Percentiles rank a stretch among this genome's conserved stretches.
Conservation (phyloP, 1,140 invertebrate genomes). For the Cherax destructor region DNA sequence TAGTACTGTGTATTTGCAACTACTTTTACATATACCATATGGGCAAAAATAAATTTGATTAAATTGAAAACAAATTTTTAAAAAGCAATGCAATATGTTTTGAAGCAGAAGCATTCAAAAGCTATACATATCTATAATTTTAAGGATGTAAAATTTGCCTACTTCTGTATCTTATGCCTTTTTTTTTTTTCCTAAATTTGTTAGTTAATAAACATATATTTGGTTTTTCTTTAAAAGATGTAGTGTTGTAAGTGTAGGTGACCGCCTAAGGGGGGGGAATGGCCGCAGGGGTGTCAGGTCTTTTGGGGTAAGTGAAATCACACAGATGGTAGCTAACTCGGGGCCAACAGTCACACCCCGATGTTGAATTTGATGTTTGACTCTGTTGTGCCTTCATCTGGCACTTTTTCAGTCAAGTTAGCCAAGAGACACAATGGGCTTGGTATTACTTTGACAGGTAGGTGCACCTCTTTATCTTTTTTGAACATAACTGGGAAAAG, state of each 20-base stretch:
- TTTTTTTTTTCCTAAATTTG: no score
- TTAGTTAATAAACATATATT: background rate
- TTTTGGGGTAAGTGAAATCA: constrained; percentile 78
- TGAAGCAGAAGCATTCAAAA: no score
- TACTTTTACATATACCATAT: no score
- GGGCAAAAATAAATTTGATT: no score
- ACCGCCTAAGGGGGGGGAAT: constrained; percentile 89
- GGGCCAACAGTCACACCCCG: constrained; percentile 77
- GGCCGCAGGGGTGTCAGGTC: constrained; percentile 78
- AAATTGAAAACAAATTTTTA: no score
- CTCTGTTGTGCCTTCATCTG: constrained; percentile 91
- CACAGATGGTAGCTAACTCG: constrained; percentile 76
- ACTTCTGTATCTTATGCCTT: no score
- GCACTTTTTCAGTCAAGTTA: constrained; percentile 92
- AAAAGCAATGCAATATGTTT: no score
- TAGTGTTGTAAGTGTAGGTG: constrained; percentile 87
- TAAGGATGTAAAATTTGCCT: no score
- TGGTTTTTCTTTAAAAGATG: constrained; percentile 76
- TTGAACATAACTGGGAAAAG: no score
- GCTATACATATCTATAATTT: no score
- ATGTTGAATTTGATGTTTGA: constrained; percentile 95
- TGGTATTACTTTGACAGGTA: constrained; percentile 90
- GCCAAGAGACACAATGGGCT: constrained; percentile 86
- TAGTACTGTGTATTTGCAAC: no score
- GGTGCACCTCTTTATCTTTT: constrained; percentile 42